Evolutionary conservation across 2,888 invertebrate species (phyloP).

Genomic region (Lithosia quadra): DNA sequence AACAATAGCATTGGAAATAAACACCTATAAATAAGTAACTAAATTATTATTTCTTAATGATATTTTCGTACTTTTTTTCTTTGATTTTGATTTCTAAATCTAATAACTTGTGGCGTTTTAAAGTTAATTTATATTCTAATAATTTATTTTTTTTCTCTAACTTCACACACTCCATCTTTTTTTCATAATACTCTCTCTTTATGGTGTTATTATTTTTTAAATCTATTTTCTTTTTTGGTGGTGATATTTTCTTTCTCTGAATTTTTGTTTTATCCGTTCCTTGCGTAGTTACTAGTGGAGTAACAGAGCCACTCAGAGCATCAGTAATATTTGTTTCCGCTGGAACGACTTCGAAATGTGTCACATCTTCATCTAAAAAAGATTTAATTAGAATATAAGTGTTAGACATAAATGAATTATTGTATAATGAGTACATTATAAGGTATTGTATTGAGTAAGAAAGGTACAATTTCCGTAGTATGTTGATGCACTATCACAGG

Average conservation of each 20-base stretch:
- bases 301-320: neutral
- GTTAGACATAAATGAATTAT: conserved; percentile 26
- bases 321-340: conserved; percentile 30
- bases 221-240: neutral
- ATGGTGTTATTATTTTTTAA: neutral
- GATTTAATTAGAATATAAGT: conserved; percentile 27
- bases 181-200: neutral
- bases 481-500: conserved; percentile 13
- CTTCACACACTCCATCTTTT: neutral
- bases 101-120: neutral
- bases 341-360: conserved; percentile 20
- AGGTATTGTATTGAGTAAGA: conserved; percentile 11
- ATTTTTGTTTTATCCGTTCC: conserved; percentile 24
- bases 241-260: neutral
- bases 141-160: neutral
- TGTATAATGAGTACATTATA: conserved; percentile 35
- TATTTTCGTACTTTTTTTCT: neutral
- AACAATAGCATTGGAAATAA: neutral
- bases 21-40: too few relatives aligned
- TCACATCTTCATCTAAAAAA: conserved; percentile 24
- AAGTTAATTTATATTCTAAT: conserved; percentile 2
- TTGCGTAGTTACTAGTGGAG: neutral
- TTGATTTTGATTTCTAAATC: neutral
- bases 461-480: conserved; percentile 31
- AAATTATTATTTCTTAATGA: too few relatives aligned